Conservation (phyloP, 64 coral and sea anemone genomes). For the Cladopsammia gracilis region DNA sequence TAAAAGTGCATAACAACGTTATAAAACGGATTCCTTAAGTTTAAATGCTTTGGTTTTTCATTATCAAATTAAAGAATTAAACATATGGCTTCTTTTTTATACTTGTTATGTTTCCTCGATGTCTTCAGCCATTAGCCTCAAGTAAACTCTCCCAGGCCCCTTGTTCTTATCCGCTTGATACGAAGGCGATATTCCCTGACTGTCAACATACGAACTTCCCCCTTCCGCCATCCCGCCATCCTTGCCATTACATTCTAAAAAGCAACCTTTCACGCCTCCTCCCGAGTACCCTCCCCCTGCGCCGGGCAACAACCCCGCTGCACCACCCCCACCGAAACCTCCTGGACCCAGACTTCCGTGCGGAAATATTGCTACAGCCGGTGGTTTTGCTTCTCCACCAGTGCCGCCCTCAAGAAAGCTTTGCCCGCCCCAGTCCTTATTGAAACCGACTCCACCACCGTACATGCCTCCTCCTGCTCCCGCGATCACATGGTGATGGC, state of each 20-base stretch:
- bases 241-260: constrained; percentile 76
- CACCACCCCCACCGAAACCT: constrained; percentile 97
- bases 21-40: too few species aligned
- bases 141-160: constrained; percentile 64
- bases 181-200: constrained; percentile 52
- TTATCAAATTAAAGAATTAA: background rate
- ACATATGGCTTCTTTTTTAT: background rate
- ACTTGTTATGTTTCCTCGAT: constrained; percentile 6
- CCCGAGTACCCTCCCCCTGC: constrained; percentile 95
- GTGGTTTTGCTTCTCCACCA: constrained; percentile 81
- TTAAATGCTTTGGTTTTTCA: too few species aligned
- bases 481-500: constrained; percentile 82
- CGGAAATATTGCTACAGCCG: background rate
- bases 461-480: constrained; percentile 94
- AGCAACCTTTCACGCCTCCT: constrained; percentile 87
- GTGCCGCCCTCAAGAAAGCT: constrained; percentile 80
- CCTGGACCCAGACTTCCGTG: constrained; percentile 78
- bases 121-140: constrained; percentile 45
- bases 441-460: constrained; percentile 67
- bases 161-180: constrained; percentile 51
- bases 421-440: constrained; percentile 85
- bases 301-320: constrained; percentile 88
- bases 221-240: constrained; percentile 79
- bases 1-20: too few species aligned
- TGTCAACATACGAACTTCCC: constrained; percentile 77